Conservation (phyloP, 2,113 vertebrate genomes). For the Dissostichus mawsoni region DNA sequence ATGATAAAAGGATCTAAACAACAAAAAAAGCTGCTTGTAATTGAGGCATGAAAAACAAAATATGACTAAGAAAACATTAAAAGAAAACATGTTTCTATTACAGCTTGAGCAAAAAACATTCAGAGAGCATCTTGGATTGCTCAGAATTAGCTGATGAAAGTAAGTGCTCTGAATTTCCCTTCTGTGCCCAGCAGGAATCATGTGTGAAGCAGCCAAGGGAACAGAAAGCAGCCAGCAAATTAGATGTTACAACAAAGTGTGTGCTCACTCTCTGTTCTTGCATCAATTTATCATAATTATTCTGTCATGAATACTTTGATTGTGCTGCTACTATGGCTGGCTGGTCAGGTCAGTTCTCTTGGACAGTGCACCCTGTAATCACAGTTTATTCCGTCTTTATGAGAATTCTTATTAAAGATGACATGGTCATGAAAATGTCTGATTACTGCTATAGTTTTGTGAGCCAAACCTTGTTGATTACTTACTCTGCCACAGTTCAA, state of each 20-base stretch:
- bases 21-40: conserved; percentile 6
- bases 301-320: conserved; percentile 31
- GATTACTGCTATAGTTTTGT: conserved; percentile 23
- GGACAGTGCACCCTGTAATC: conserved; percentile 44
- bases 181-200: conserved; percentile 41
- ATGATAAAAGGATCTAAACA: background rate
- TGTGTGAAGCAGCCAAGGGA: conserved; percentile 25
- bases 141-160: conserved; percentile 45
- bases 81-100: background rate
- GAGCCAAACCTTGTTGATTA: conserved; percentile 7
- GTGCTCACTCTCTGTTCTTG: conserved; percentile 7
- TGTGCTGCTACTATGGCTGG: conserved; percentile 33
- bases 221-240: conserved; percentile 38
- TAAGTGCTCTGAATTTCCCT: conserved; percentile 27
- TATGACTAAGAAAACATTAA: conserved; percentile 14
- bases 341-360: conserved; percentile 40
- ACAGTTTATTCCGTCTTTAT: conserved; percentile 28
- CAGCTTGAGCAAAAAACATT: conserved; percentile 21
- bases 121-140: conserved; percentile 29
- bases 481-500: conserved; percentile 27
- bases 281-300: conserved; percentile 48
- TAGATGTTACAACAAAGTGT: conserved; percentile 23
- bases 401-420: conserved; percentile 30
- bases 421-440: conserved; percentile 36
- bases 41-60: conserved; percentile 1